These are phyloP conservation scores for Micromesistius poutassou DNA, from an alignment of 2,797 vertebrate species.

Conservation along the genomic window DNA sequence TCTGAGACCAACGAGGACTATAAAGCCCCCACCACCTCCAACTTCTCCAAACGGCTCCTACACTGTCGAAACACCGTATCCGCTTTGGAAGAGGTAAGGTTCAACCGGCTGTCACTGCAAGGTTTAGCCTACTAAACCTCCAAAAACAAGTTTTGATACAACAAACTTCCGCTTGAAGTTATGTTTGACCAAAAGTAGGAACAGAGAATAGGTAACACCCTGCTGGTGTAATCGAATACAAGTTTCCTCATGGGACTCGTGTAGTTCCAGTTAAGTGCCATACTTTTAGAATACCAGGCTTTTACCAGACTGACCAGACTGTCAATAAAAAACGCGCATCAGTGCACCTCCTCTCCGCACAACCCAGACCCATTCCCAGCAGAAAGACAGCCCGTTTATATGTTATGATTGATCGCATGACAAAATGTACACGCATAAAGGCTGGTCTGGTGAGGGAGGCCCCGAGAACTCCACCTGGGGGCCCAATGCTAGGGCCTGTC, in stretches of 20 bases:
- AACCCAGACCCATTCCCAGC: not conserved
- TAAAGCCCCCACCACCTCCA: constrained; percentile 92
- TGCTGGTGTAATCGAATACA: not conserved
- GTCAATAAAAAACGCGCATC: not conserved
- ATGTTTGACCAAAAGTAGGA: not conserved
- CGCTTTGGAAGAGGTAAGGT: constrained; percentile 87
- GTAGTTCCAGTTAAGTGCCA: not conserved
- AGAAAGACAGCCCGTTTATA: not conserved
- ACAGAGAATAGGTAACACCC: not conserved
- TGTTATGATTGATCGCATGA: not conserved
- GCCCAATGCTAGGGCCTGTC: constrained; percentile 10
- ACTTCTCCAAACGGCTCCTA: constrained; percentile 87
- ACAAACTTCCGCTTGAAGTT: constrained; percentile 5
- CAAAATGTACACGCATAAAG: not conserved
- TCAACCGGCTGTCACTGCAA: not conserved
- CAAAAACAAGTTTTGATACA: constrained; percentile 7
- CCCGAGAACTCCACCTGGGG: not conserved
- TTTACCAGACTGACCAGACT: no score
- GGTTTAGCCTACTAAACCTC: not conserved
- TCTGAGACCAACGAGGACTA: constrained; percentile 92
- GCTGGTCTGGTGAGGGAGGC: not conserved
- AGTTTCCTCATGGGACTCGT: not conserved
- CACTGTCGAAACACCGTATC: constrained; percentile 88
- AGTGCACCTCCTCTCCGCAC: not conserved
- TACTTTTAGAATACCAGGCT: not conserved